These are phyloP conservation scores for Ciconia maguari DNA, from an alignment of 2,113 vertebrate genomes.

Conservation along the genomic window DNA sequence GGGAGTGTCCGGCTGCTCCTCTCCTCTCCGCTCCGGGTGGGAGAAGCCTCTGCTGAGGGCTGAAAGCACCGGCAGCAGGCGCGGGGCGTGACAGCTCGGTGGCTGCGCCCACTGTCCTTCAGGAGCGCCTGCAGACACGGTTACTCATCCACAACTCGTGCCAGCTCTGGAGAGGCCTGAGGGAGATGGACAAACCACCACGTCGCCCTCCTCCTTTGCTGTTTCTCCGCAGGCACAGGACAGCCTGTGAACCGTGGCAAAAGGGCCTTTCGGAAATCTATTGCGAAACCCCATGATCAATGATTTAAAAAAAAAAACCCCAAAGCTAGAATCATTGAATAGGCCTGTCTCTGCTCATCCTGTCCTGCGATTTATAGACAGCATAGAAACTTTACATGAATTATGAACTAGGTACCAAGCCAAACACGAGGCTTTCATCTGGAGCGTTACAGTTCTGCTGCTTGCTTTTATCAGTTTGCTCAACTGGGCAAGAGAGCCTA, in stretches of 20 bases:
- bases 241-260: background rate
- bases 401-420: background rate
- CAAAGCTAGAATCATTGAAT: background rate
- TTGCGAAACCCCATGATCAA: background rate
- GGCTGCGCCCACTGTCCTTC: accelerated
- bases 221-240: background rate
- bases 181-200: background rate
- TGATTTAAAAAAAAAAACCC: background rate
- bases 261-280: background rate
- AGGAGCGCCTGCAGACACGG: accelerated
- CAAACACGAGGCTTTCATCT: background rate
- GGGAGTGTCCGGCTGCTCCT: background rate
- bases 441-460: background rate
- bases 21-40: accelerated
- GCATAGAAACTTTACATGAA: background rate
- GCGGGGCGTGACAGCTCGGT: background rate
- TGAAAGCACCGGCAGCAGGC: background rate
- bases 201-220: background rate
- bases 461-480: background rate
- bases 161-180: background rate
- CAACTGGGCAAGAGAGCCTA: background rate
- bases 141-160: background rate
- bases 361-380: background rate
- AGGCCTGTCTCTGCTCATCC: background rate
- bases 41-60: background rate